Percentiles rank a stretch among this genome's conserved stretches.
These are phyloP conservation scores for Rhynchomys soricoides DNA, from an alignment of 2,113 vertebrate genomes.

Conservation along the genomic window DNA sequence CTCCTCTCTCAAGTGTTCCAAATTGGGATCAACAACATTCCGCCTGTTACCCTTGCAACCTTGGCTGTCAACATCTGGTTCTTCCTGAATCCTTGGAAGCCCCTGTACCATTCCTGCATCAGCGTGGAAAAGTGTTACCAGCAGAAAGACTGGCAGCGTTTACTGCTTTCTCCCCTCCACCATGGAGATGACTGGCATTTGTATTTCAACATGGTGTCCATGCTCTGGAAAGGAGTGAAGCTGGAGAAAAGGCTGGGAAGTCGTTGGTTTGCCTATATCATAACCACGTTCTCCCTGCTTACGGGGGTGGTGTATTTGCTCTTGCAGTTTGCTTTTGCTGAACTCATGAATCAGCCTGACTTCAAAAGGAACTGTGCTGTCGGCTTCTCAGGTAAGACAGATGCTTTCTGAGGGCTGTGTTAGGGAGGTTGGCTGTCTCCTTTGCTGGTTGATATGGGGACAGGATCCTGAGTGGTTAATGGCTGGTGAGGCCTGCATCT, in stretches of 20 bases:
- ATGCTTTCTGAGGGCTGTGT: background rate
- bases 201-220: conserved; percentile 97
- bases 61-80: conserved; percentile 92
- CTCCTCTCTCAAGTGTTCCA: conserved; percentile 92
- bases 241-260: conserved; percentile 92
- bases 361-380: conserved; percentile 91
- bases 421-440: accelerated
- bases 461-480: background rate
- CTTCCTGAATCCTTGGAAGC: conserved; percentile 90
- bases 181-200: conserved; percentile 95
- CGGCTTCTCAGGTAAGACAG: conserved; percentile 95
- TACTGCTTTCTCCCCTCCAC: conserved; percentile 93
- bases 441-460: background rate
- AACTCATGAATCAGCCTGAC: conserved; percentile 86
- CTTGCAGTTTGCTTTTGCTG: conserved; percentile 86
- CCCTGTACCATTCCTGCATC: conserved; percentile 88
- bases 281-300: conserved; percentile 91
- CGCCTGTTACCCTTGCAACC: conserved; percentile 91
- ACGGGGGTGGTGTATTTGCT: conserved; percentile 91
- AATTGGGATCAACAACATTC: conserved; percentile 92
- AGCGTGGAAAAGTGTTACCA: conserved; percentile 90
- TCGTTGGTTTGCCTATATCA: conserved; percentile 90
- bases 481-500: background rate
- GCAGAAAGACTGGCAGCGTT: conserved; percentile 90
- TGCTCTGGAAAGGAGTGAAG: conserved; percentile 94